A percentile compares a stretch with the other conserved stretches of the same genome.
phyloP scores from a whole-genome alignment of 2,113 vertebrate genomes.

The Bubo bubo region DNA sequence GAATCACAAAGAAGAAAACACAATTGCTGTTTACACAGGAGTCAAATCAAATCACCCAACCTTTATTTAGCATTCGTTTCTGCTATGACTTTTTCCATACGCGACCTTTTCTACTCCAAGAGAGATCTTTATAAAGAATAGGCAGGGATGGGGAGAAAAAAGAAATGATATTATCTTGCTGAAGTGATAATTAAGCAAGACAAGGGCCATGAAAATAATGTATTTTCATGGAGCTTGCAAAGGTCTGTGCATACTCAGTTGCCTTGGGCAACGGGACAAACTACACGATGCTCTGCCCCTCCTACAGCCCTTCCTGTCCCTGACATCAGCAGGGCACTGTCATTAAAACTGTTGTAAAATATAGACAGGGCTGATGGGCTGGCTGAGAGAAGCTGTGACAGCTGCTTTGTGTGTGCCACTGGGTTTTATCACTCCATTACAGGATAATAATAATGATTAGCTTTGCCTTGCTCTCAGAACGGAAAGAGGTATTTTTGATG shows the following conservation, averaged over 20 bases:
- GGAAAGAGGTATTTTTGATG: constrained; percentile 30
- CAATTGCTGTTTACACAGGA: constrained; percentile 8
- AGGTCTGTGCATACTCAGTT: background rate
- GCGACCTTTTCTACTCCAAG: constrained; percentile 32
- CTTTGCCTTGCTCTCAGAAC: constrained; percentile 16
- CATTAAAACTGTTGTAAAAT: constrained; percentile 15
- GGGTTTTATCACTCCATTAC: constrained; percentile 47
- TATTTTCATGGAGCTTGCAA: background rate
- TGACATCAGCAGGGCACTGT: background rate
- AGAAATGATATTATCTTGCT: constrained; percentile 16
- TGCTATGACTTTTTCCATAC: background rate
- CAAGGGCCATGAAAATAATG: constrained; percentile 8
- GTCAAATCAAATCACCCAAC: constrained; percentile 17
- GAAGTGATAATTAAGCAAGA: constrained; percentile 52
- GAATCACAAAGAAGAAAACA: background rate
- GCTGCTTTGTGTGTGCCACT: constrained; percentile 40
- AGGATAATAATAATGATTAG: constrained; percentile 58
- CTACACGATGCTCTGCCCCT: background rate
- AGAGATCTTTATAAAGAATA: background rate
- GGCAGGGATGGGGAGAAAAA: background rate
- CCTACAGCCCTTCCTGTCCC: constrained; percentile 2
- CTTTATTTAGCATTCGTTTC: constrained; percentile 26
- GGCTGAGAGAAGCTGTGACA: constrained; percentile 36
- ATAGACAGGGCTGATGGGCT: background rate
- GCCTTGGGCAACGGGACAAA: background rate